A percentile compares a stretch with the other conserved stretches of the same genome.
Conservation (phyloP, 2,888 invertebrate species). For the Morinoia aosen region DNA sequence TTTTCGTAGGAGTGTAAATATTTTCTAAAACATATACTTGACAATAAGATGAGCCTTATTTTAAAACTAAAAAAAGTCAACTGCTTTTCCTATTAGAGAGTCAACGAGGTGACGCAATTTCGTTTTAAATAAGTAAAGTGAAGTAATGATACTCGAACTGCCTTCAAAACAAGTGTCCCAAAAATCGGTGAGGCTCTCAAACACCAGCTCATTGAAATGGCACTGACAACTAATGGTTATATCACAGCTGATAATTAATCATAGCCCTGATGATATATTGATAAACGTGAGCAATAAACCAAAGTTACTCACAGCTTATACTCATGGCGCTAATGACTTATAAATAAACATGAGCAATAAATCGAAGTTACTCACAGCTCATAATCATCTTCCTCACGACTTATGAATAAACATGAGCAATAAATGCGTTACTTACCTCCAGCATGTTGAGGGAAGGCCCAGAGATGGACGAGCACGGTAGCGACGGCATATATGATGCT, state of each 20-base stretch:
- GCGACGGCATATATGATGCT: slow-evolving; percentile 56
- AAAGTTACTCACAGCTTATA: too few relatives aligned
- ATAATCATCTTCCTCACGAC: too few relatives aligned
- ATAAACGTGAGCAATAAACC: too few relatives aligned
- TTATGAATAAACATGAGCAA: too few relatives aligned
- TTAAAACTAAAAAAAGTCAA: not conserved
- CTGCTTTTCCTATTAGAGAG: not conserved
- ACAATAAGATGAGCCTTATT: not conserved
- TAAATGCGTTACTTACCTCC: not conserved
- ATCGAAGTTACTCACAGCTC: too few relatives aligned
- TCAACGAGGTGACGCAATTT: too few relatives aligned
- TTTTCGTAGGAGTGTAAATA: not conserved
- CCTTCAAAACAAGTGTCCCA: not conserved
- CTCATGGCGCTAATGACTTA: too few relatives aligned
- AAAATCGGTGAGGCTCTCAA: not conserved
- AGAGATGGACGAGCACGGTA: slow-evolving; percentile 60
- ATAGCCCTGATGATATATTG: too few relatives aligned
- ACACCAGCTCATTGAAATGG: not conserved
- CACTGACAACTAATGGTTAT: too few relatives aligned
- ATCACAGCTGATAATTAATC: too few relatives aligned
- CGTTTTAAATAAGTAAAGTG: too few relatives aligned
- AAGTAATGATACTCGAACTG: not conserved
- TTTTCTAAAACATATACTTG: not conserved
- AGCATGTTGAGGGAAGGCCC: slow-evolving; percentile 59
- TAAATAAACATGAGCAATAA: too few relatives aligned